Evolutionary conservation across 2,888 invertebrate species (phyloP), one percentile per base, ranked within the genome.

Genomic region (Odontothrips loti): DNA sequence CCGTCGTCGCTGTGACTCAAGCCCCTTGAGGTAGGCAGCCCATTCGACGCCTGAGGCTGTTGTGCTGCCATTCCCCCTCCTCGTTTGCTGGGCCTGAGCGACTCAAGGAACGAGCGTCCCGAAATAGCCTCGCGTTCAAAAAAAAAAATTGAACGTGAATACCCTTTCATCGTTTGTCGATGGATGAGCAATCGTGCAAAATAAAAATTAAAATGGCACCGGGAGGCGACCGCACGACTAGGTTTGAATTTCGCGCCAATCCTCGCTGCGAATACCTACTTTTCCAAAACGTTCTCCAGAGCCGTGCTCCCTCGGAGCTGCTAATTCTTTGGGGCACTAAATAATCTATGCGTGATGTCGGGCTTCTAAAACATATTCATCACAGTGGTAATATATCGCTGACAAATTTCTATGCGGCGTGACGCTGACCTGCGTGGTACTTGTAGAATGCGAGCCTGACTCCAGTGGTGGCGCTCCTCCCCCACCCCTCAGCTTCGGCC

Each of bases 401-500:
- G 4, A 43, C 34, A 43, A 43, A 43, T 43, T 43, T 43, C 68
- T 9, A 12, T 12, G 12, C 0, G 23, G 23, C 8, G 23, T 9
- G 9, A 27, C 23, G 27, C 23, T 75, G 68, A 75, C 68, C 23
- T 9, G 12, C 68, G 27, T 27, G 23, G 68, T 75, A 75, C 68
- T 75, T 75, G 68, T 75, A 75, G 68, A 27, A 23, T 75, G 68
- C 68, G 68, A 27, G 68, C 27, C 27, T 75, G 68, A 75, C 68
- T 23, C 11, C 27, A 27, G 68, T 75, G 68, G 68, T 75, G 68
- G 68, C 68, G 68, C 68, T 23, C 68, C 68, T 11, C 68, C 23
- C 27, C 68, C 27, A 17, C 68, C 68, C 68, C 27, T 27, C 20
- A 1, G 58, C 58, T 8, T 2, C 58, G 17, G 68, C 27, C 68